Conservation (phyloP, 2,797 vertebrate species). For the Babyrousa celebensis region DNA sequence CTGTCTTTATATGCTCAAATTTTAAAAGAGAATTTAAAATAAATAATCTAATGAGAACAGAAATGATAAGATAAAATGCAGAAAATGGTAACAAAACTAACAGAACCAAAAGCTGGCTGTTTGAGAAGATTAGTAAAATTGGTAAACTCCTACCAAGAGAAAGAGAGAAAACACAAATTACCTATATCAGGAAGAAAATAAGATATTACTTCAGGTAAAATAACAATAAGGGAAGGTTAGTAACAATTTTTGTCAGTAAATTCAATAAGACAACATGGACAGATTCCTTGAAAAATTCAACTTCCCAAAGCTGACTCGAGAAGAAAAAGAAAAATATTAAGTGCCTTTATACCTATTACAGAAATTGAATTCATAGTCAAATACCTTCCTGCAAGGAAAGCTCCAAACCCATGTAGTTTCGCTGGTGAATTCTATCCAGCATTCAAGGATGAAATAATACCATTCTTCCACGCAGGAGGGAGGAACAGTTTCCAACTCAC, state of each 20-base stretch:
- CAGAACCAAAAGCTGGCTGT: neutral
- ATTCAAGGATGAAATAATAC: neutral
- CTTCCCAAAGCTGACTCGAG: neutral
- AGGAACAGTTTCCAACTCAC: neutral
- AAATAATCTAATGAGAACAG: neutral
- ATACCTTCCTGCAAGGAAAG: neutral
- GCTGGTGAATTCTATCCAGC: neutral
- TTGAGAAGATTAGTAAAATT: neutral
- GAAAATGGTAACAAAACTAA: neutral
- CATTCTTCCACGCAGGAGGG: neutral
- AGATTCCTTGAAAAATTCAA: conserved; percentile 3
- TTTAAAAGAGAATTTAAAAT: neutral
- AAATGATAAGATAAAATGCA: neutral
- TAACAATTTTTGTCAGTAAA: neutral
- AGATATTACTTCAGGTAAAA: neutral
- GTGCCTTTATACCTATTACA: neutral
- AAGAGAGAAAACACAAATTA: neutral
- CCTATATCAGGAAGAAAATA: neutral
- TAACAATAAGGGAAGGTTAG: neutral
- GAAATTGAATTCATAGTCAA: neutral
- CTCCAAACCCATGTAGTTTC: neutral
- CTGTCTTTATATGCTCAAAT: neutral
- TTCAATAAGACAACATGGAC: neutral
- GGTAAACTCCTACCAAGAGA: neutral
- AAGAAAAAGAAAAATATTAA: neutral